Evolutionary conservation across 1,140 invertebrate species (phyloP).

Genomic region (Anoplophora glabripennis): DNA sequence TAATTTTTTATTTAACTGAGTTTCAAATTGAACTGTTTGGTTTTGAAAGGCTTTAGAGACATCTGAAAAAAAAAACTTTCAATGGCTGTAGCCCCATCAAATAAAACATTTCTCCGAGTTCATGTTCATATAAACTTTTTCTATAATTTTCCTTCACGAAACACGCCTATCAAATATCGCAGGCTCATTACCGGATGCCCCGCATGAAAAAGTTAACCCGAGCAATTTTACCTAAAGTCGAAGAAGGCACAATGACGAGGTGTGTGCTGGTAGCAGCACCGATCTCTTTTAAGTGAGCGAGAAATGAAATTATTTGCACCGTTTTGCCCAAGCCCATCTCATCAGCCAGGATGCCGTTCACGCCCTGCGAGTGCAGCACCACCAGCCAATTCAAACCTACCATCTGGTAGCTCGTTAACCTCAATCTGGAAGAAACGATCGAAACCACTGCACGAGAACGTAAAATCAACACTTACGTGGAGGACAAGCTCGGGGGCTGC

Average conservation of each 20-base stretch:
- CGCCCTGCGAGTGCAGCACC: conserved; percentile 81
- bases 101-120: too few relatives aligned
- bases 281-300: conserved; percentile 82
- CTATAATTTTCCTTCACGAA: too few relatives aligned
- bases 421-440: conserved; percentile 54
- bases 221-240: conserved; percentile 69
- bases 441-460: background rate
- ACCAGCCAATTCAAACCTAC: conserved; percentile 93
- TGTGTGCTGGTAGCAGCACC: conserved; percentile 70
- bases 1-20: too few relatives aligned
- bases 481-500: conserved; percentile 61
- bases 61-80: too few relatives aligned
- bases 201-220: background rate
- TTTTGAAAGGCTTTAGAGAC: too few relatives aligned
- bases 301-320: conserved; percentile 85
- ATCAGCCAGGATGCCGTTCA: conserved; percentile 93
- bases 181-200: background rate
- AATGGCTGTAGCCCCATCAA: too few relatives aligned
- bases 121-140: too few relatives aligned
- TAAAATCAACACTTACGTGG: conserved; percentile 48
- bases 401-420: conserved; percentile 85
- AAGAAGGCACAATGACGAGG: conserved; percentile 88
- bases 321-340: conserved; percentile 92
- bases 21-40: too few relatives aligned
- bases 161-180: too few relatives aligned